Base-by-base conservation (phyloP, 2,113 vertebrate species). In the Alligator mississippiensis region DNA sequence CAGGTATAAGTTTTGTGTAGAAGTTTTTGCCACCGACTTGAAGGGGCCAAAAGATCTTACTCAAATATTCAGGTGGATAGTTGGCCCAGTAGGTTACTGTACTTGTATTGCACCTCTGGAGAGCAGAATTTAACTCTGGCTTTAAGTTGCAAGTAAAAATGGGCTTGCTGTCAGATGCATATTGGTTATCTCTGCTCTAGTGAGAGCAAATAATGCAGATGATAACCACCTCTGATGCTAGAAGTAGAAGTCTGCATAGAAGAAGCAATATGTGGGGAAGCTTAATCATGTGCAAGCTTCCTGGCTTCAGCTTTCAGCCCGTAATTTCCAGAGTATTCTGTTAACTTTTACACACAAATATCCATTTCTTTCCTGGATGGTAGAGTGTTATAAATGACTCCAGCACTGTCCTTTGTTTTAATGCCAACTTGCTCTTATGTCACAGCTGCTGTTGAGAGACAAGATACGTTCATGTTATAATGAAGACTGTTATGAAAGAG, bases 401-500 rank as follows among this genome's bases (percentile, higher is more conserved):
- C 68, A 95, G 94, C 89, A 88, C 89, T 72, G 28, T 76, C 59
- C 68, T 62, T 59, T 90, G 62, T 94, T 97, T 96, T 94, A 92
- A 87, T 84, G 70, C 89, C 70, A 81, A 0, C 92, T 92, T 93
- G 87, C 90, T 96, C 82, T 90, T 92, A 72, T 2, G 27, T 93
- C 92, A 89, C 77, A 96, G 91, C 92, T 93, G 83, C 93, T 94
- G 55, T 85, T 94, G 93, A 93, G 77, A 97, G 87, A 66, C 91
- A 77, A 13, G 87, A 58, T 92, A 57, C 0, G 3, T 83, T 90
- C 92, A 77, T 96, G 86, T 94, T 97, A 58, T 93, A 93, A 47
- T 89, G 93, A 96, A 96, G 95, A 89, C 87, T 91, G 34, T 96
- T 93, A 86, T 3, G 91, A 91, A 94, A 96, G 79, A 94, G 82